Conservation (phyloP, 2,113 vertebrate genomes). For the Rattus rattus region DNA sequence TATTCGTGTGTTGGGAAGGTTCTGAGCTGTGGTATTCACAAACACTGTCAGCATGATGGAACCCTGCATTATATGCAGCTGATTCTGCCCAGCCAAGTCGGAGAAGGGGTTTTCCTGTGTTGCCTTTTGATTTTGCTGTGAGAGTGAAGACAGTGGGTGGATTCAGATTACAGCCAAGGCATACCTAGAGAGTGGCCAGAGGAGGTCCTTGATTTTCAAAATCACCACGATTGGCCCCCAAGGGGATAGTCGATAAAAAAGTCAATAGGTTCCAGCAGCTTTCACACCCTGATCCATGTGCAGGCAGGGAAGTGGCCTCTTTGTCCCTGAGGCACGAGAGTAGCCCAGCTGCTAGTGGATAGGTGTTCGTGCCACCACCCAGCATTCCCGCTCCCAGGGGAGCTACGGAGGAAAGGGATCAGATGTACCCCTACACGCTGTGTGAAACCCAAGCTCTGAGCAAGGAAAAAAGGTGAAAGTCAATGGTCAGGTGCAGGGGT, state of each 20-base stretch:
- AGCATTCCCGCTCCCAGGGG: not conserved
- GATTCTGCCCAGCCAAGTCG: not conserved
- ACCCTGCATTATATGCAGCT: too few relatives aligned
- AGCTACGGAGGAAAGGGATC: not conserved
- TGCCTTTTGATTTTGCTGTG: not conserved
- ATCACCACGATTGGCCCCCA: not conserved
- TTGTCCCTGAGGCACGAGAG: not conserved
- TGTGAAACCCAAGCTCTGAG: slow-evolving; percentile 57
- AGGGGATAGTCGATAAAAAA: not conserved
- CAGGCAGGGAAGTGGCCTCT: slow-evolving; percentile 59
- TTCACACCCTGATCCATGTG: not conserved
- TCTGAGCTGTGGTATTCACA: not conserved
- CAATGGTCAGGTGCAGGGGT: accelerated
- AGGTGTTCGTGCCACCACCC: slow-evolving; percentile 46
- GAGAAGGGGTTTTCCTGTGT: accelerated
- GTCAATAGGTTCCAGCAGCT: not conserved
- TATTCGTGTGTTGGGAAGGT: accelerated
- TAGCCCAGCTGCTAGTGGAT: not conserved
- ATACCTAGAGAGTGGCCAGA: not conserved
- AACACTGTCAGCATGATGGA: too few relatives aligned
- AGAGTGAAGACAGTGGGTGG: too few relatives aligned
- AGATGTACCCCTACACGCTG: not conserved
- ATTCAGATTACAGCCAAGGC: not conserved
- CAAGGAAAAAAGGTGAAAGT: not conserved
- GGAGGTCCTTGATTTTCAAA: not conserved